Evolutionary conservation across 2,797 vertebrate species (phyloP).

Genomic region (Psittacula derbiana): DNA sequence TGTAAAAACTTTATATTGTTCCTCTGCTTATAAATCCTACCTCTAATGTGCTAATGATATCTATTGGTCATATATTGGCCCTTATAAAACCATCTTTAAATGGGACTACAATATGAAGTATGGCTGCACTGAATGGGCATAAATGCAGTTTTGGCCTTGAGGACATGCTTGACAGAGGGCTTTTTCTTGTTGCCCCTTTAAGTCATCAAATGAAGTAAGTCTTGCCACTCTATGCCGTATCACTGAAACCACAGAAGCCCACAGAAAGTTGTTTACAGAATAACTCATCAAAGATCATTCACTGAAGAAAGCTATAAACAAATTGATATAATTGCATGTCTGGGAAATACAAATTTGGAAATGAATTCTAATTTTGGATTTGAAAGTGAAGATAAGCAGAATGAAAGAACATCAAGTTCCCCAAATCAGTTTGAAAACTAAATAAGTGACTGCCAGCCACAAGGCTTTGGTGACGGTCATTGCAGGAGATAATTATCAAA

Average conservation of each 20-base stretch:
- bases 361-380: neutral
- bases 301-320: neutral
- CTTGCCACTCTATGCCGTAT: neutral
- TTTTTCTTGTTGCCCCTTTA: neutral
- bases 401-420: neutral
- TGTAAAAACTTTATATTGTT: neutral
- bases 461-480: neutral
- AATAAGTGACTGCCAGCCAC: neutral
- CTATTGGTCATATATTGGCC: accelerated
- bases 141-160: neutral
- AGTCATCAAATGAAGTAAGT: neutral
- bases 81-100: neutral
- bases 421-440: neutral
- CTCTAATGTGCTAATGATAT: neutral
- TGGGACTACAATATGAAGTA: neutral
- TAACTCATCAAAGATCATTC: neutral
- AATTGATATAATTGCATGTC: neutral
- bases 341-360: neutral
- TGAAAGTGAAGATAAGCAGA: neutral
- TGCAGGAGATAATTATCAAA: neutral
- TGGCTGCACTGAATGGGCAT: neutral
- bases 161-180: neutral
- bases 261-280: neutral
- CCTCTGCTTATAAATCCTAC: neutral
- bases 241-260: neutral